A percentile compares a stretch with the other conserved stretches of the same genome.
Evolutionary conservation across 2,113 vertebrate species (phyloP).

Genomic region (Xenopus borealis): DNA sequence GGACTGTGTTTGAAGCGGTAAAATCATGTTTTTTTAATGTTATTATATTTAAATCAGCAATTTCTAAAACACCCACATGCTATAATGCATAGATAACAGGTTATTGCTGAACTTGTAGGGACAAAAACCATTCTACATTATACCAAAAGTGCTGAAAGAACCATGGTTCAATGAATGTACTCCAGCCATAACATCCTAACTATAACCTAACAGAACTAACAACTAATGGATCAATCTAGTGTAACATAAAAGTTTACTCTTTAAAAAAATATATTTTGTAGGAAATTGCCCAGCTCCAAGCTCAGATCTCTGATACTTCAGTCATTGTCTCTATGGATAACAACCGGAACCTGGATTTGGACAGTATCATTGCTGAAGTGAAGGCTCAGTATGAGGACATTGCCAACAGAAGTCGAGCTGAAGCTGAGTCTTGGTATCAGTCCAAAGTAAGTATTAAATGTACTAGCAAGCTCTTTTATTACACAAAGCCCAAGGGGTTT

Average conservation of each 20-base stretch:
- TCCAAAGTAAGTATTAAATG: slow-evolving; percentile 67
- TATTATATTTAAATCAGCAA: neutral
- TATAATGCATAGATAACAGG: too few species aligned
- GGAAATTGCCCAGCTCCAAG: slow-evolving; percentile 72
- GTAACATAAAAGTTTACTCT: too few species aligned
- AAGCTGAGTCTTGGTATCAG: slow-evolving; percentile 84
- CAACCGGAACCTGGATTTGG: slow-evolving; percentile 71
- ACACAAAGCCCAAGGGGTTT: too few species aligned
- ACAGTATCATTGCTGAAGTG: slow-evolving; percentile 69
- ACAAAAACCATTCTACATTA: too few species aligned
- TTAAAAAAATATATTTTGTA: slow-evolving; percentile 24
- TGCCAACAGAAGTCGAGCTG: slow-evolving; percentile 50
- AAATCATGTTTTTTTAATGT: slow-evolving; percentile 6
- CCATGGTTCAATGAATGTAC: too few species aligned
- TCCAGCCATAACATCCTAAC: too few species aligned
- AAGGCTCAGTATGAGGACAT: slow-evolving; percentile 47
- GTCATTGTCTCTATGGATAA: slow-evolving; percentile 77
- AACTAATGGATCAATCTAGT: too few species aligned
- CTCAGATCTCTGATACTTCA: slow-evolving; percentile 74
- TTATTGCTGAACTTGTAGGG: too few species aligned
- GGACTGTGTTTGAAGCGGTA: slow-evolving; percentile 72
- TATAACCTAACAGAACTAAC: too few species aligned
- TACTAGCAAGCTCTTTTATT: too few species aligned
- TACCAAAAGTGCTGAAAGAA: too few species aligned
- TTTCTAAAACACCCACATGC: too few species aligned